phyloP scores from a whole-genome alignment of 2,113 vertebrate genomes.

The Thamnophis sirtalis region DNA sequence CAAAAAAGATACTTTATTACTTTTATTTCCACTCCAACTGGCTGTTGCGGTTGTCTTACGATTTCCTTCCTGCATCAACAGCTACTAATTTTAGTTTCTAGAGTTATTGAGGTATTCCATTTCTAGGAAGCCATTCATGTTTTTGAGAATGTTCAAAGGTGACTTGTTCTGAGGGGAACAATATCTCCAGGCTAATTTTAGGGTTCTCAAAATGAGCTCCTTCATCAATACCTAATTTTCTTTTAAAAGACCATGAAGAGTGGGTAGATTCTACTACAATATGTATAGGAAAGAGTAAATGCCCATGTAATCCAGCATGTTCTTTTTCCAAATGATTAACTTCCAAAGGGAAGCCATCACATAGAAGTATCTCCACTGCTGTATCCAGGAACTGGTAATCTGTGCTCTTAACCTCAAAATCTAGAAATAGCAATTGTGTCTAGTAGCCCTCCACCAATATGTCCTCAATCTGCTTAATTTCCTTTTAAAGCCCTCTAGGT shows the following conservation, averaged over 20 bases:
- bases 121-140: slow-evolving; percentile 2
- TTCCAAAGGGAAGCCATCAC: background rate
- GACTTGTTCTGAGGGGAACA: background rate
- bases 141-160: background rate
- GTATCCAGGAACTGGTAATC: background rate
- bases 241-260: background rate
- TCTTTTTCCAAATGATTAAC: background rate
- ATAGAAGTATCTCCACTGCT: background rate
- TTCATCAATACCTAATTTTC: background rate
- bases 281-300: background rate
- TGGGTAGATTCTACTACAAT: background rate
- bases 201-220: background rate
- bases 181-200: background rate
- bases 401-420: background rate
- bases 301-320: background rate
- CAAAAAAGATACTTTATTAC: background rate
- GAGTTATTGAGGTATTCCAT: slow-evolving; percentile 1
- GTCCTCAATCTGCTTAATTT: background rate
- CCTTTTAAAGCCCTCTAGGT: background rate
- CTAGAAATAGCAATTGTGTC: background rate
- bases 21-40: slow-evolving; percentile 29
- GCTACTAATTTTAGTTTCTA: slow-evolving; percentile 46
- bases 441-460: background rate
- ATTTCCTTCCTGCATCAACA: slow-evolving; percentile 70
- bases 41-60: slow-evolving; percentile 11